phyloP scores from a whole-genome alignment of 2,113 vertebrate species.

The Syngnathus scovelli region DNA sequence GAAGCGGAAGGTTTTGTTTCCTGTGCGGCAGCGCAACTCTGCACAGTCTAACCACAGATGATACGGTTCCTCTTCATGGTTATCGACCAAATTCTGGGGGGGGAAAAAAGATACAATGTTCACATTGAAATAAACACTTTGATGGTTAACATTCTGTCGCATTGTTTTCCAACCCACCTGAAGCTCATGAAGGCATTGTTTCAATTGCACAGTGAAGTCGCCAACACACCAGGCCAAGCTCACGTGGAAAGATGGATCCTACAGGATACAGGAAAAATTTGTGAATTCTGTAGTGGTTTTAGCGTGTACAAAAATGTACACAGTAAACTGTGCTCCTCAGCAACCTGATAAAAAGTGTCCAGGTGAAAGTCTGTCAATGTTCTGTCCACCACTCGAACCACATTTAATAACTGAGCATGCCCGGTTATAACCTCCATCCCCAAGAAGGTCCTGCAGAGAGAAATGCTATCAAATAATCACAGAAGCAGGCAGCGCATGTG shows the following conservation, averaged over 20 bases:
- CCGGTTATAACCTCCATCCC: constrained; percentile 81
- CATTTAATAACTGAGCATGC: constrained; percentile 76
- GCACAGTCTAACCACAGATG: constrained; percentile 69
- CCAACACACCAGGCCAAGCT: constrained; percentile 94
- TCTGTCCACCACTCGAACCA: constrained; percentile 78
- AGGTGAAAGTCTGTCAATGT: constrained; percentile 85
- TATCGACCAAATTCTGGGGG: constrained; percentile 74
- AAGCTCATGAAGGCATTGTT: constrained; percentile 70
- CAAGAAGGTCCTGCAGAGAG: constrained; percentile 80
- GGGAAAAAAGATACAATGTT: not conserved
- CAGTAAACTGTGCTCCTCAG: not conserved
- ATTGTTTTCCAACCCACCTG: constrained; percentile 71
- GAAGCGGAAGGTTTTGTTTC: constrained; percentile 86
- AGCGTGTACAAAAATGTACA: not conserved
- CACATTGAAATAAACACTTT: not conserved
- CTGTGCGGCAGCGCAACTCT: constrained; percentile 82
- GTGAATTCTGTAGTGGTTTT: not conserved
- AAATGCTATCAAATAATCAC: not conserved
- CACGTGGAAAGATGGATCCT: constrained; percentile 92
- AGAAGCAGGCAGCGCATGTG: not conserved
- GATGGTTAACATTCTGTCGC: not conserved
- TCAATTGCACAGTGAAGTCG: constrained; percentile 67
- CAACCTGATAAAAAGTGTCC: constrained; percentile 85
- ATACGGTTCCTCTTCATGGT: constrained; percentile 76
- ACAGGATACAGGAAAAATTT: not conserved